A percentile compares a stretch with the other conserved stretches of the same genome.
These are phyloP conservation scores for Drosophila neoperkinsi DNA, from an alignment of 2,888 invertebrate genomes.

Conservation along the genomic window DNA sequence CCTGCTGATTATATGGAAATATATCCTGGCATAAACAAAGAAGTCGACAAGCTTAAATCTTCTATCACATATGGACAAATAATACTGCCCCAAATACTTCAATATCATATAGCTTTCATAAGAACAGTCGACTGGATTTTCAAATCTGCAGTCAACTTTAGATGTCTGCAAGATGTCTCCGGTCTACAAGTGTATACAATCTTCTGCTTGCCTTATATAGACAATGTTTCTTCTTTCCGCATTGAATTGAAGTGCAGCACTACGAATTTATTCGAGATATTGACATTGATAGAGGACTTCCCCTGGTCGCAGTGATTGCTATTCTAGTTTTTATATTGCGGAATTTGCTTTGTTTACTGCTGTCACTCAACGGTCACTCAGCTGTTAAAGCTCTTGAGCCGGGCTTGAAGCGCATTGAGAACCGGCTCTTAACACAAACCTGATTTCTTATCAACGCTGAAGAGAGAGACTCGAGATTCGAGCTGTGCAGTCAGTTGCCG, in stretches of 20 bases:
- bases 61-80: not conserved
- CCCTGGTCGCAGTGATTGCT: not conserved
- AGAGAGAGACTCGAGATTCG: not conserved
- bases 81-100: not conserved
- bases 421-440: conserved; percentile 58
- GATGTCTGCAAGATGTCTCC: no score
- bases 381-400: conserved; percentile 37
- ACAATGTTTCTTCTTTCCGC: not conserved
- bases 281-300: not conserved
- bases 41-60: not conserved
- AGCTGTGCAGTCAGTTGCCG: conserved; percentile 41
- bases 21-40: not conserved
- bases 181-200: not conserved
- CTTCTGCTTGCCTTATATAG: not conserved
- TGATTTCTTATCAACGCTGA: conserved; percentile 49
- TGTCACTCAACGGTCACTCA: conserved; percentile 29
- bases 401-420: conserved; percentile 13
- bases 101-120: not conserved
- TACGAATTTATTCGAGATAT: not conserved
- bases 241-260: not conserved
- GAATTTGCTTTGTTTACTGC: conserved; percentile 18
- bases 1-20: not conserved
- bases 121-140: not conserved
- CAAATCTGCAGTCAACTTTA: not conserved
- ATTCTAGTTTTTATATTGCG: conserved; percentile 5